Base-by-base conservation (phyloP, 2,113 vertebrate species). In the Antechinus stuartii region DNA sequence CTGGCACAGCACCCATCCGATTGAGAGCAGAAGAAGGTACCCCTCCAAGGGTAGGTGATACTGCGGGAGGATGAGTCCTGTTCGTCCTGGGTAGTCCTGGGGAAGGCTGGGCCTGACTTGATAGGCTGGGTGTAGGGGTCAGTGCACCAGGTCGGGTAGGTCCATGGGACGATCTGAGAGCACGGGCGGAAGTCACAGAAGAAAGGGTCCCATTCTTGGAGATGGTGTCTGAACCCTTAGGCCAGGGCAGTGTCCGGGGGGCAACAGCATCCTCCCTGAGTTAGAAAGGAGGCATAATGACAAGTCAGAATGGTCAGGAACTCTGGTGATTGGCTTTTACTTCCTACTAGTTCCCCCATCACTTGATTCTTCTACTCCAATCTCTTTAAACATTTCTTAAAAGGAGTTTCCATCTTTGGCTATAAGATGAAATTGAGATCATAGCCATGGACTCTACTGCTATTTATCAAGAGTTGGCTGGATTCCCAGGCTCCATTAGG, bases 141-240 rank as follows among this genome's bases (percentile, higher is more conserved):
- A 96, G 52, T 3, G 97, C 94, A 16, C 93, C 96, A 8, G 95
- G 92, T 84, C 96, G 96, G 91, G 94, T 19, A 92, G 96, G 50
- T 68, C 91, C 47, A 2, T 97, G 98, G 76, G 93, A 96, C 92
- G 46, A 98, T 53, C 94, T 96, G 89, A 98, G 96, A 54, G 98
- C 98, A 0, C 98, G 98, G 91, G 98, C 98, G 23, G 99, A 99
- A 95, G 98, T 98, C 61, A 99, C 98, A 14, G 99, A 99, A 26
- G 99, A 99, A 95, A 99, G 98, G 0, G 99, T 99, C 96, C 99
- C 99, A 0, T 99, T 99, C 98, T 99, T 99, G 96, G 99, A 99
- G 96, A 99, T 98, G 50, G 99, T 99, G 76, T 99, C 99, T 0
- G 99, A 99, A n/a, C 98, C 98, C 97, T 99, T 99, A 0, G 99